phyloP scores from a whole-genome alignment of 2,113 vertebrate genomes.

The Ciconia maguari region DNA sequence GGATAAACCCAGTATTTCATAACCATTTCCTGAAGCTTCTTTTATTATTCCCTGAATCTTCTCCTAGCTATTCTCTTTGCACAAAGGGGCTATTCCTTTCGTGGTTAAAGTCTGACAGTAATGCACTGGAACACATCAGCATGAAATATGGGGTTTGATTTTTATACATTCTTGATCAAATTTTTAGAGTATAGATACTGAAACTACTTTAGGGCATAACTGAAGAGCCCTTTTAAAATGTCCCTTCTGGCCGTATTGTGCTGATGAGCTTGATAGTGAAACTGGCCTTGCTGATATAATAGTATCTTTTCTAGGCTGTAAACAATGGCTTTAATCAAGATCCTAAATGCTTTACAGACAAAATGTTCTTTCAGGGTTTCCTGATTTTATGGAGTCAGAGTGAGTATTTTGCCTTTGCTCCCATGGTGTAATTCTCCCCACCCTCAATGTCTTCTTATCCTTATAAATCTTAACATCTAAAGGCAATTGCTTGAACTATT shows the following conservation, averaged over 20 bases:
- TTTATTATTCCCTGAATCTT: conserved; percentile 31
- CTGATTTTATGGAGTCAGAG: conserved; percentile 47
- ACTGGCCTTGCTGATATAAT: conserved; percentile 21
- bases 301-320: conserved; percentile 7
- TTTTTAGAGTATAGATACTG: conserved; percentile 53
- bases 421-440: not conserved
- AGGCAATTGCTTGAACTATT: conserved; percentile 20
- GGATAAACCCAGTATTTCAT: conserved; percentile 1
- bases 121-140: conserved; percentile 27
- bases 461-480: conserved; percentile 8
- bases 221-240: conserved; percentile 41
- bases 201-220: conserved; percentile 49
- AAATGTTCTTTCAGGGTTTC: conserved; percentile 40
- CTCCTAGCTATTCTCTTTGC: not conserved
- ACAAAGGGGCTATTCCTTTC: conserved; percentile 17
- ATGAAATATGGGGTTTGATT: conserved; percentile 48
- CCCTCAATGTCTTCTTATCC: not conserved
- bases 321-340: conserved; percentile 59
- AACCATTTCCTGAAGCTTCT: not conserved
- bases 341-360: conserved; percentile 44
- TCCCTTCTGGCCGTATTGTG: not conserved
- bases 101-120: conserved; percentile 38
- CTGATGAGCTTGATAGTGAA: conserved; percentile 30
- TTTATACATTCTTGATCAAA: conserved; percentile 54
- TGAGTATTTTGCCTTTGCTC: not conserved